A percentile compares a stretch with the other conserved stretches of the same genome.
These are phyloP conservation scores for Muricea muricata DNA, from an alignment of 92 coral and sea anemone genomes.

Conservation along the genomic window DNA sequence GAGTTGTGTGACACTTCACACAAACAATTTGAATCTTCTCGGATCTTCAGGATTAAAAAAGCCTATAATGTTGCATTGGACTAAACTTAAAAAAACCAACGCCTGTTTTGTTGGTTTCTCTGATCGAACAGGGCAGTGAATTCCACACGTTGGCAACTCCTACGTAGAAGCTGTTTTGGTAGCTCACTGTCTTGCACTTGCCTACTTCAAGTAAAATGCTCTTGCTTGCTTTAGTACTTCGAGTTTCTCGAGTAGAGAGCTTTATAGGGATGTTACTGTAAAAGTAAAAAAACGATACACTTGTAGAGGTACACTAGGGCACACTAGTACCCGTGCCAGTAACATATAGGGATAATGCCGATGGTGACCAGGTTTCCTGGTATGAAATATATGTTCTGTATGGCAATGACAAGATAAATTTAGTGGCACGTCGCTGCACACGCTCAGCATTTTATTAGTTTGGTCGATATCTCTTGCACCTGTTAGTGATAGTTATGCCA, in stretches of 20 bases:
- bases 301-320: constrained; percentile 52
- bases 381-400: constrained; percentile 38
- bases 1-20: no score
- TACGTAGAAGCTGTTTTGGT: no score
- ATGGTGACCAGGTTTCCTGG: constrained; percentile 32
- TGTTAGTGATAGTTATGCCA: constrained; percentile 7
- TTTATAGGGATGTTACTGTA: not conserved
- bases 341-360: constrained; percentile 50
- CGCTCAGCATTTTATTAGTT: constrained; percentile 39
- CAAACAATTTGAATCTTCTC: no score
- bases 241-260: constrained; percentile 39
- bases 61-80: no score
- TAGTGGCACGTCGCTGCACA: constrained; percentile 62
- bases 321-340: constrained; percentile 57
- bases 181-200: no score
- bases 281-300: constrained; percentile 14
- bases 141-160: no score
- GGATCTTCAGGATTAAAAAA: no score
- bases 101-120: no score
- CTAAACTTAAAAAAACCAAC: no score
- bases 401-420: constrained; percentile 50
- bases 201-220: not conserved
- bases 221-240: not conserved
- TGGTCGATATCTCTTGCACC: constrained; percentile 20
- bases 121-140: no score